Conservation (phyloP, 2,888 invertebrate species). For the Rhamnusium bicolor region DNA sequence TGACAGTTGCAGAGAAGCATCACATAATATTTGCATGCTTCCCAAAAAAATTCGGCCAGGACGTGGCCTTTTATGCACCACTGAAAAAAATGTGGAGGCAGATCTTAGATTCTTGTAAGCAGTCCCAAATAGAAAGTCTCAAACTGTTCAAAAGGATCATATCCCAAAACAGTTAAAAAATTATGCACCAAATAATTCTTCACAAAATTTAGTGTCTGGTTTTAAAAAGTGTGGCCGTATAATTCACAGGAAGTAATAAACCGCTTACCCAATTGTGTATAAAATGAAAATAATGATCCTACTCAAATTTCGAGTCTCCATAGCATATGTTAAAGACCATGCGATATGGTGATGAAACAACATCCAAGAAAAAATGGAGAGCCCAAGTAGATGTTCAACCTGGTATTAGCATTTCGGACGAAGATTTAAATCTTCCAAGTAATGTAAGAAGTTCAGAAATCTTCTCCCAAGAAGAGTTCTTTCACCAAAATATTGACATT, state of each 20-base stretch:
- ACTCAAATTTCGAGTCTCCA: neutral
- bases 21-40: neutral
- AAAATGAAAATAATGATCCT: neutral
- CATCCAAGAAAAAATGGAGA: neutral
- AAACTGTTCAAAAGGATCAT: neutral
- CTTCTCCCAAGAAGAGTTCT: no score
- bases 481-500: no score
- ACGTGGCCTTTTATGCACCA: neutral
- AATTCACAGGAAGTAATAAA: neutral
- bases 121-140: neutral
- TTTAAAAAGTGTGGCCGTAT: neutral
- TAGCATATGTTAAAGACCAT: neutral
- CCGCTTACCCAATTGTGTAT: neutral
- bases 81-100: neutral
- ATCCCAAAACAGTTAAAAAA: neutral
- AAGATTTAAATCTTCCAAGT: no score
- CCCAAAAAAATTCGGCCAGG: neutral
- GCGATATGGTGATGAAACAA: neutral
- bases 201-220: neutral
- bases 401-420: neutral
- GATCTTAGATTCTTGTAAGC: neutral
- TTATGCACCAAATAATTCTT: neutral
- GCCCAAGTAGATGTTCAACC: neutral
- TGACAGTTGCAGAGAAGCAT: neutral
- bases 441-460: no score